phyloP scores from a whole-genome alignment of 2,888 invertebrate genomes.

The Drosophila suboccidentalis region DNA sequence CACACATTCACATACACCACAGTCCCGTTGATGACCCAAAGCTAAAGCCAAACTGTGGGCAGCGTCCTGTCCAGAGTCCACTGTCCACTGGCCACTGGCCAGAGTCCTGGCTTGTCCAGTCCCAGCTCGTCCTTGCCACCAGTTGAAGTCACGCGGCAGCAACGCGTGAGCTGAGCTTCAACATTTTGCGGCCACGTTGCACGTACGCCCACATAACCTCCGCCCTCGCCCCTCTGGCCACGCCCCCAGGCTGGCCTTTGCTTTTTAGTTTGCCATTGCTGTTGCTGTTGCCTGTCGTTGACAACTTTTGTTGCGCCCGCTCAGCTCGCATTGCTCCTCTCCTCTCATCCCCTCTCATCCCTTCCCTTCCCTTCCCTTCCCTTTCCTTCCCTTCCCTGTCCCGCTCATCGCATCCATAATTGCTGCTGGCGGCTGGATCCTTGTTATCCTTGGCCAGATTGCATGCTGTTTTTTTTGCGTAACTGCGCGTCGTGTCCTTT shows the following conservation, averaged over 20 bases:
- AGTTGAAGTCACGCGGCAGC: slow-evolving; percentile 75
- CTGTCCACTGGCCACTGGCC: slow-evolving; percentile 26
- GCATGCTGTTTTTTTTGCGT: slow-evolving; percentile 68
- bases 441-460: slow-evolving; percentile 74
- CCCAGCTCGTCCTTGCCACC: slow-evolving; percentile 11
- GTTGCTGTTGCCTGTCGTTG: slow-evolving; percentile 66
- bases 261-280: slow-evolving; percentile 47
- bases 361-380: not conserved
- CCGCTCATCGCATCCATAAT: slow-evolving; percentile 57
- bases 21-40: slow-evolving; percentile 14
- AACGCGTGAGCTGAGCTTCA: slow-evolving; percentile 74
- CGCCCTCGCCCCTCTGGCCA: not conserved
- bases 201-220: slow-evolving; percentile 48
- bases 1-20: slow-evolving; percentile 14
- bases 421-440: slow-evolving; percentile 56
- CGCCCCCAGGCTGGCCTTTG: slow-evolving; percentile 56
- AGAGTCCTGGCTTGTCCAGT: slow-evolving; percentile 38
- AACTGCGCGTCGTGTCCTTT: slow-evolving; percentile 67
- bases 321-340: slow-evolving; percentile 1
- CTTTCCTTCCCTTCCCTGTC: not conserved
- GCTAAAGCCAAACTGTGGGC: slow-evolving; percentile 32
- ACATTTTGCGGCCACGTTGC: slow-evolving; percentile 77
- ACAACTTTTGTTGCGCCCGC: slow-evolving; percentile 71
- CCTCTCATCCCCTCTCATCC: not conserved
- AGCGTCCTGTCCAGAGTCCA: slow-evolving; percentile 32